Evolutionary conservation across 2,797 vertebrate species (phyloP), one percentile per base, ranked within the genome.

Genomic region (Circus cinereus): DNA sequence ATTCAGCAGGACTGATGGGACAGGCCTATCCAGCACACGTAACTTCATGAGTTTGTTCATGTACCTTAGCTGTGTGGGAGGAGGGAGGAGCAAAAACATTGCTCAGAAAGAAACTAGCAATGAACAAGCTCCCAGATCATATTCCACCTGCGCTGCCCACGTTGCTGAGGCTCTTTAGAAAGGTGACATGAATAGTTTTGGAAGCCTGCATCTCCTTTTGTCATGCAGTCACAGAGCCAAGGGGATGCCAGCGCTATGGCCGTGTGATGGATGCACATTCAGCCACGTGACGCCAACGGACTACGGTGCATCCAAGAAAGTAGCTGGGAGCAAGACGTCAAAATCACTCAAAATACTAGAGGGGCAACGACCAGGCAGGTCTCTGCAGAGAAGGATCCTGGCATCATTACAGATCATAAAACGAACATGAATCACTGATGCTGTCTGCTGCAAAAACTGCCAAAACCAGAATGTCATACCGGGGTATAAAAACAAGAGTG

Each of bases 231-330:
- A 43, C 60, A 80, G 76, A 80, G 48, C n/a, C 26, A 19, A 0
- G 0, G 34, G 34, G 21, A 57, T 2, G 3, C 29, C 79, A 50
- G 30, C 0, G 0, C 38, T 16, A 30, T 0, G 7, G 76, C 14
- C 65, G 30, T 42, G n/a, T 1, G 9, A 48, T 30, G 48, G 72
- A 73, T 24, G 24, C 17, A 54, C 51, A 40, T n/a, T 89, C 62
- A 74, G 48, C 34, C 72, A 56, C 0, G 0, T 53, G 62, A 69
- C 1, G 17, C 38, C 1, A 1, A 67, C n/a, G 23, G 27, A 78
- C 38, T 60, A 67, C 0, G 7, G 26, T 64, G 67, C 22, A 69
- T 86, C 53, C 67, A 81, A 48, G 12, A 69, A 47, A 48, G 79
- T 9, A 88, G 53, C 62, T 92, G 69, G 57, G 21, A 90, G 77